These are phyloP conservation scores for Trichechus manatus DNA, from an alignment of 2,113 vertebrate genomes.

Conservation along the genomic window DNA sequence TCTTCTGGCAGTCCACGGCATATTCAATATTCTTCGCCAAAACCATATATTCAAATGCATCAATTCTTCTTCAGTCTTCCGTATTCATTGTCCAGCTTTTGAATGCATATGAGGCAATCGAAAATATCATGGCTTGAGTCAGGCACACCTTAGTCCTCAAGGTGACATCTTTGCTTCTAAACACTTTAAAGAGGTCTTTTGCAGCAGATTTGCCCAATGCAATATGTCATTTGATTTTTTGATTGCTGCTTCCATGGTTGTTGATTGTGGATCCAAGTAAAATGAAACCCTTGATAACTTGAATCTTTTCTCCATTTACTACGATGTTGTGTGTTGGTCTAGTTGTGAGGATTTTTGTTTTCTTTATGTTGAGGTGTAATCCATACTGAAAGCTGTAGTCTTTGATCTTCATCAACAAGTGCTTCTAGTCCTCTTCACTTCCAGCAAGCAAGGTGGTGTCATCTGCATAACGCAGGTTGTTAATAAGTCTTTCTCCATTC, in stretches of 20 bases:
- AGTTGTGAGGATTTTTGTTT: background rate
- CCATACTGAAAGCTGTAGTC: too few relatives aligned
- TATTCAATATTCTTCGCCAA: background rate
- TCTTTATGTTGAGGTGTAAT: too few relatives aligned
- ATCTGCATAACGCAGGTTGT: too few relatives aligned
- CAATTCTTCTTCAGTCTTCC: background rate
- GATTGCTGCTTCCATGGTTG: background rate
- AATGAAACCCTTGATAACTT: background rate
- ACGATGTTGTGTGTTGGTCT: background rate
- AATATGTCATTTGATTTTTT: background rate
- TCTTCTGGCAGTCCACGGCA: background rate
- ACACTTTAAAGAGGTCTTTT: background rate
- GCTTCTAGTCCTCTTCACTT: too few relatives aligned
- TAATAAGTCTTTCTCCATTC: too few relatives aligned
- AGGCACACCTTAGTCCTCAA: background rate
- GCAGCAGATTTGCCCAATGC: background rate
- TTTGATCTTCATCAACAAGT: too few relatives aligned
- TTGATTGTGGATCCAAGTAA: background rate
- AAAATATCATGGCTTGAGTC: background rate
- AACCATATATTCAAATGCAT: background rate
- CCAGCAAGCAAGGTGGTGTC: too few relatives aligned
- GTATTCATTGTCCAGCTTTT: background rate
- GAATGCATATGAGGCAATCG: background rate
- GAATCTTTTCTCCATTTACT: background rate
- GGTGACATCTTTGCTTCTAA: background rate